Percentiles rank a stretch among this genome's conserved stretches.
Conservation (phyloP, 1,140 invertebrate species). For the Conus ventricosus region DNA sequence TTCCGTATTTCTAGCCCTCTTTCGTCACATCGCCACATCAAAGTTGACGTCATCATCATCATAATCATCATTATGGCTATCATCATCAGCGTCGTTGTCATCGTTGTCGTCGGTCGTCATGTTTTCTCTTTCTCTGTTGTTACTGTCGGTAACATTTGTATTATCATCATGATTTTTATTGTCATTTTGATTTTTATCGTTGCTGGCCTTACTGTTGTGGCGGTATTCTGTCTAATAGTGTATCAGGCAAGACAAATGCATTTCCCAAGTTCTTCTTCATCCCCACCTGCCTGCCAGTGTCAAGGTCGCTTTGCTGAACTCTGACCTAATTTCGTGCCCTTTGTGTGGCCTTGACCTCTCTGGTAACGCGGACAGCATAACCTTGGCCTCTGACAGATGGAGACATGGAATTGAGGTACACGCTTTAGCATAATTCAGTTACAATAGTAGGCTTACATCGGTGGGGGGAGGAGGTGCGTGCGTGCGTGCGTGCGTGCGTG, state of each 20-base stretch:
- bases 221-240: not conserved
- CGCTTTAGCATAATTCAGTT: not conserved
- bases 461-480: too few relatives aligned
- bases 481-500: not conserved
- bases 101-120: too few relatives aligned
- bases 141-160: too few relatives aligned
- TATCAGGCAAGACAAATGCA: not conserved
- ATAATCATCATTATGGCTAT: too few relatives aligned
- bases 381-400: constrained; percentile 1
- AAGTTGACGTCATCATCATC: too few relatives aligned
- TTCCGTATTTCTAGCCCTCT: too few relatives aligned
- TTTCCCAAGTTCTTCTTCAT: not conserved
- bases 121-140: too few relatives aligned
- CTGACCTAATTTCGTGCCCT: constrained; percentile 5
- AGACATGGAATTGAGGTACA: not conserved
- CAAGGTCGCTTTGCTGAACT: constrained; percentile 12
- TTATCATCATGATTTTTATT: too few relatives aligned
- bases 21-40: too few relatives aligned
- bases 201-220: too few relatives aligned
- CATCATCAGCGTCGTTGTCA: too few relatives aligned
- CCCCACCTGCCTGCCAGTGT: not conserved
- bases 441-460: not conserved
- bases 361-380: not conserved
- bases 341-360: constrained; percentile 22
- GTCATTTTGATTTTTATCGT: not conserved